Conservation (phyloP, 2,113 vertebrate genomes). For the Cromileptes altivelis region DNA sequence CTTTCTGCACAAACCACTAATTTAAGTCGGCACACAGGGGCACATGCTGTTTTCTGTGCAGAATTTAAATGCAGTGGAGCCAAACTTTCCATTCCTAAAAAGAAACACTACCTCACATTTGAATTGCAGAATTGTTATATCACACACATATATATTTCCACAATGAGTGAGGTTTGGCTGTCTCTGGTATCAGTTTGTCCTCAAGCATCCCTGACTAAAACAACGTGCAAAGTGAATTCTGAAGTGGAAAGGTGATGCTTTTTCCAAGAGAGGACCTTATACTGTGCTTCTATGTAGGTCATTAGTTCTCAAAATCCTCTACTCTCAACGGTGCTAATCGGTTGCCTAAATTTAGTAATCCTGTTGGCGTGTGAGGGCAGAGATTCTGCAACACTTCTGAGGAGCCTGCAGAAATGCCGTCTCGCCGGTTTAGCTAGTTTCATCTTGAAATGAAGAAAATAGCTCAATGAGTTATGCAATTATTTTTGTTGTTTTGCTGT, state of each 20-base stretch:
- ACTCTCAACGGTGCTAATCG: conserved; percentile 63
- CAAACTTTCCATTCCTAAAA: not conserved
- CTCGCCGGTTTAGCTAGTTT: conserved; percentile 8
- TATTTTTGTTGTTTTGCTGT: not conserved
- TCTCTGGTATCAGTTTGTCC: not conserved
- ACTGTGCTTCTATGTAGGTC: conserved; percentile 60
- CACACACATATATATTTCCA: not conserved
- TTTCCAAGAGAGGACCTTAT: conserved; percentile 11
- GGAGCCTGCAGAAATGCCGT: conserved; percentile 53
- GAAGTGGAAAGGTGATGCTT: conserved; percentile 28
- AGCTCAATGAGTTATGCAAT: conserved; percentile 2
- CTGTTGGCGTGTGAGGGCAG: conserved; percentile 61
- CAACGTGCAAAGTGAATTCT: not conserved
- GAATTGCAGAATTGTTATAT: not conserved
- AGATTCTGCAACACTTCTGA: conserved; percentile 47
- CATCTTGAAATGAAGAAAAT: conserved; percentile 30
- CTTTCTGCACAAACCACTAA: not conserved
- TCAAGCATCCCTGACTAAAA: not conserved
- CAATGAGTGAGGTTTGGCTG: not conserved
- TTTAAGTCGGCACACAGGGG: not conserved
- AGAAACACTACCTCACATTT: not conserved
- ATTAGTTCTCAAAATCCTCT: conserved; percentile 68
- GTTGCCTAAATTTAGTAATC: conserved; percentile 74
- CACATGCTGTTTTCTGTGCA: not conserved
- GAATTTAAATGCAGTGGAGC: conserved; percentile 22